A percentile compares a stretch with the other conserved stretches of the same genome.
These are phyloP conservation scores for Odontamblyopus lacepedii DNA, from an alignment of 2,797 vertebrate genomes.

Conservation along the genomic window DNA sequence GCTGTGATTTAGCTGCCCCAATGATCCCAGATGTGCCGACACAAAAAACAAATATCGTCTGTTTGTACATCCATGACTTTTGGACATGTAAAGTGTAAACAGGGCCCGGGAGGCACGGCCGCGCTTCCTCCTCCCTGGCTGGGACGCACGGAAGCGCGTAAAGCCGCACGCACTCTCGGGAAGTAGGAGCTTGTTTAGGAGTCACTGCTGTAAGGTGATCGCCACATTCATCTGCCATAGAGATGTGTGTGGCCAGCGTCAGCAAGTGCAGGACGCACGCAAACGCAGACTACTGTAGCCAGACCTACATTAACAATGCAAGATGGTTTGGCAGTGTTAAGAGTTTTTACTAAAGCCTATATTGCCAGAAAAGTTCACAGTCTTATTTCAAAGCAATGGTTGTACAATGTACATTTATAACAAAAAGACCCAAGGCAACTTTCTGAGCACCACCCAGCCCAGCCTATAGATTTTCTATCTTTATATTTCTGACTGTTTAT, in stretches of 20 bases:
- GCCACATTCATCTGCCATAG: no score
- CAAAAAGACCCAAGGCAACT: no score
- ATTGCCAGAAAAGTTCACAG: no score
- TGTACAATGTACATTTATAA: constrained; percentile 1
- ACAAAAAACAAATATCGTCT: constrained; percentile 3
- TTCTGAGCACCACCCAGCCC: no score
- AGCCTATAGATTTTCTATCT: no score
- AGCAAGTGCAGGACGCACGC: not conserved
- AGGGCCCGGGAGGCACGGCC: not conserved
- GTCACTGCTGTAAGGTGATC: not conserved
- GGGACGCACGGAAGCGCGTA: not conserved
- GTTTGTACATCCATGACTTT: constrained; percentile 69
- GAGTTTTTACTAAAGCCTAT: no score
- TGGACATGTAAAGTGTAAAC: constrained; percentile 48
- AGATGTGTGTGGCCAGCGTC: not conserved
- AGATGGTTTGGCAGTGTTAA: no score
- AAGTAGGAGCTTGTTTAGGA: not conserved
- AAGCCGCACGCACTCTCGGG: not conserved
- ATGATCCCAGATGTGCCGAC: not conserved
- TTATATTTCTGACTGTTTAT: no score
- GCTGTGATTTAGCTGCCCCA: constrained; percentile 4
- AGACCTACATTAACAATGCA: not conserved
- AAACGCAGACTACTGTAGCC: not conserved
- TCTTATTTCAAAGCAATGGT: not conserved
- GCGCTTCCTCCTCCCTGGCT: not conserved